These are phyloP conservation scores for Cyaniris semiargus DNA, from an alignment of 2,888 invertebrate genomes.

Conservation along the genomic window DNA sequence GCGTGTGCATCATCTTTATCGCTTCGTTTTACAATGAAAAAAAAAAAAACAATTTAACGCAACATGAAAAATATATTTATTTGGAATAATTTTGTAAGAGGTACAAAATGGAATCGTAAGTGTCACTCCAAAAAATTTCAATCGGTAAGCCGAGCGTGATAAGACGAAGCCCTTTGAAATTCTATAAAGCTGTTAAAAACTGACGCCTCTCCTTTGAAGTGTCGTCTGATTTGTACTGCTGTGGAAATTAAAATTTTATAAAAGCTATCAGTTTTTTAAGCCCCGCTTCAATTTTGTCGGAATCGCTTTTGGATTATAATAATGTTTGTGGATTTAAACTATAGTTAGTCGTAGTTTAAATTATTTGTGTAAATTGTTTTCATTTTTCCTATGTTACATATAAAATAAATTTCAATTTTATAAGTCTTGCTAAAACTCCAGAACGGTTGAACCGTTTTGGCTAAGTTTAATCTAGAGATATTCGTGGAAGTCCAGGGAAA, in stretches of 20 bases:
- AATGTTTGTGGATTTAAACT: background rate
- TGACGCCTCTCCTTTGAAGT: constrained; percentile 20
- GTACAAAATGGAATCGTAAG: background rate
- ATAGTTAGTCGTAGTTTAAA: no score
- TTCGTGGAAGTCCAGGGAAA: no score
- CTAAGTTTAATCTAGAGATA: no score
- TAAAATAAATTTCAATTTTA: no score
- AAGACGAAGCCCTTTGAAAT: constrained; percentile 26
- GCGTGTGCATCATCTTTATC: background rate
- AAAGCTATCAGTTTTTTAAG: constrained; percentile 27
- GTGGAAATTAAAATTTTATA: constrained; percentile 25
- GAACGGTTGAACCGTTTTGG: no score
- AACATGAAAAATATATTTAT: background rate
- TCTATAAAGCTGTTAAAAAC: constrained; percentile 26
- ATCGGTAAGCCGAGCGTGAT: constrained; percentile 20
- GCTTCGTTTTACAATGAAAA: background rate
- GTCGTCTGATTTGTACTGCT: constrained; percentile 30
- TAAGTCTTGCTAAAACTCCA: no score
- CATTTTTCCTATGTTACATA: no score
- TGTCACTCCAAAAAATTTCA: constrained; percentile 23
- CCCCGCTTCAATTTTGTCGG: background rate
- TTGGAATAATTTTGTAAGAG: background rate
- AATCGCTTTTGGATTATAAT: background rate
- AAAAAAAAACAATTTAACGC: background rate
- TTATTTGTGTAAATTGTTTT: no score